Evolutionary conservation across 2,888 invertebrate species (phyloP), one percentile per base, ranked within the genome.

Genomic region (Pristionchus fissidentatus): DNA sequence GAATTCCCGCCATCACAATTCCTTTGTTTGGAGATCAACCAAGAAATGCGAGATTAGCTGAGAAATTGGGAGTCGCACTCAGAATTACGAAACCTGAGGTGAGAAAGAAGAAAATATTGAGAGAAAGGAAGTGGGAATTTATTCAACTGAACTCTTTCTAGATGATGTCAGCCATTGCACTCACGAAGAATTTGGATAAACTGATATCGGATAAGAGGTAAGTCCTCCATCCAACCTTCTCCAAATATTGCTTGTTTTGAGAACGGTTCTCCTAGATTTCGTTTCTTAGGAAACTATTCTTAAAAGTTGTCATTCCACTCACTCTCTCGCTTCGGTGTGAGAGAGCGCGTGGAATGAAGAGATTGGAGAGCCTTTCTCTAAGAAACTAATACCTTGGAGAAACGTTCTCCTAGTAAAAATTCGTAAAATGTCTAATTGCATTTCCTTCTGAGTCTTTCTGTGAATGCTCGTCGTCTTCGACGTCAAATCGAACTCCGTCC

Each of bases 11-110:
- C 0, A 52, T 84, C 7, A 84, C 83, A 46, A 84, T 85, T 32
- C 70, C 85, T 35, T 62, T 85, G 2, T 85, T 85, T 55, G 85
- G 85, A 46, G 85, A 85, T 77, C 85, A 85, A 60, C 85, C 85
- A 29, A 84, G 82, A 32, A 85, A 85, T 66, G 84, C 85, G 38
- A 75, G 83, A 55, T 75, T 85, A 22, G 84, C 78, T 35, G 82
- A 81, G 81, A 85, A 85, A 43, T 83, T 84, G 43, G 84, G 84
- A n/a, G 73, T 85, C 5, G 85, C 83, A 49, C 43, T 70, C 7
- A 73, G 60, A n/a, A 22, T 85, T 0, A n/a, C 38, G 43, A 85
- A 85, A 77, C 26, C 35, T n/a, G 78, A 85, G 52, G 49, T 85
- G 79, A 60, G 62, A 81, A 78, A 19, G 60, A 41, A 22, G 19